These are phyloP conservation scores for Monarcha castaneiventris DNA, from an alignment of 2,113 vertebrate species.

Conservation along the genomic window DNA sequence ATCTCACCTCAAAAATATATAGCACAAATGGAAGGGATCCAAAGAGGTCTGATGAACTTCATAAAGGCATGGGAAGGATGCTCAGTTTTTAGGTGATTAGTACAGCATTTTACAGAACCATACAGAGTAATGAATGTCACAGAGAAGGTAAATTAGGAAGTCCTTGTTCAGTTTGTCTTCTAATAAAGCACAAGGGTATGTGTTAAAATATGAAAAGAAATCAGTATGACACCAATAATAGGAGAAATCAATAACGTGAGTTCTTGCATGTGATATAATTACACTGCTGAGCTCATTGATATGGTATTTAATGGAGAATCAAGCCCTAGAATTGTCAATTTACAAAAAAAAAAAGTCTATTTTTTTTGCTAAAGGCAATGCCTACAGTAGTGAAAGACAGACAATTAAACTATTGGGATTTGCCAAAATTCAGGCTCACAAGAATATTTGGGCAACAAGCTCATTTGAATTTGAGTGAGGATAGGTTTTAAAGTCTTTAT, in stretches of 20 bases:
- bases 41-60: background rate
- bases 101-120: background rate
- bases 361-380: background rate
- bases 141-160: background rate
- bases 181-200: background rate
- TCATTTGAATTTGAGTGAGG: background rate
- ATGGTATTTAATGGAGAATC: background rate
- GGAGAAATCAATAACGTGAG: fast-evolving
- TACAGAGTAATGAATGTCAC: background rate
- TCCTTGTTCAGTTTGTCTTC: background rate
- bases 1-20: background rate
- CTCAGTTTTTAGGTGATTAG: background rate
- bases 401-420: background rate
- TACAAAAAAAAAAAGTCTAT: too few species aligned
- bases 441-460: background rate
- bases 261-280: background rate
- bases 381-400: background rate
- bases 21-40: background rate
- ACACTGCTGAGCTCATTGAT: background rate
- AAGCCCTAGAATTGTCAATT: background rate
- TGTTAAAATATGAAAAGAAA: background rate
- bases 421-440: background rate
- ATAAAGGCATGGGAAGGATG: background rate
- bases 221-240: background rate
- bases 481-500: background rate